Conservation (phyloP, 2,797 vertebrate species). For the Protosalanx chinensis region DNA sequence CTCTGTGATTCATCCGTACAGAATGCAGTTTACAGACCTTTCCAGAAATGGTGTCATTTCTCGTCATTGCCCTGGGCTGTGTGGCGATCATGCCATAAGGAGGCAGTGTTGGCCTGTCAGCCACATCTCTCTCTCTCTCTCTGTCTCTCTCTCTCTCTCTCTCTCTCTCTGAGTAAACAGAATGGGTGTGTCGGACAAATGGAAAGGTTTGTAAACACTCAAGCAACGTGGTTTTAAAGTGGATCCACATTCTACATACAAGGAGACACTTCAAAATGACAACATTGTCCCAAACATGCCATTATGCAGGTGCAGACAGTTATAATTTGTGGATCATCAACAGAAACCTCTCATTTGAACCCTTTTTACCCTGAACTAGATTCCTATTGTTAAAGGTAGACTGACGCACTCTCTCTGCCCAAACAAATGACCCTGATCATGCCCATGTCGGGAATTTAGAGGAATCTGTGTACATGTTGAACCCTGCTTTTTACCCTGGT, state of each 20-base stretch:
- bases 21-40: slow-evolving; percentile 60
- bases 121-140: background rate
- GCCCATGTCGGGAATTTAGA: background rate
- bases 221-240: background rate
- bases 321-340: too few species aligned
- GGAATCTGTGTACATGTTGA: background rate
- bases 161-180: background rate
- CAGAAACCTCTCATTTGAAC: too few species aligned
- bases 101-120: slow-evolving; percentile 34
- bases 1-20: slow-evolving; percentile 55
- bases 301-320: too few species aligned
- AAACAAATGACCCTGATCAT: background rate
- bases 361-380: too few species aligned
- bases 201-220: background rate
- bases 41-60: slow-evolving; percentile 68
- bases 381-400: too few species aligned
- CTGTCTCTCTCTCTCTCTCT: background rate
- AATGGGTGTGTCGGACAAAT: slow-evolving; percentile 1
- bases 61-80: slow-evolving; percentile 40
- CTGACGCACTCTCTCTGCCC: background rate
- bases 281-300: background rate
- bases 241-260: background rate
- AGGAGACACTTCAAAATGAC: background rate
- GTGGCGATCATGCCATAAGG: slow-evolving; percentile 46
- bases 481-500: background rate